Base-by-base conservation (phyloP, 2,888 invertebrate species). In the Protula sp. region DNA sequence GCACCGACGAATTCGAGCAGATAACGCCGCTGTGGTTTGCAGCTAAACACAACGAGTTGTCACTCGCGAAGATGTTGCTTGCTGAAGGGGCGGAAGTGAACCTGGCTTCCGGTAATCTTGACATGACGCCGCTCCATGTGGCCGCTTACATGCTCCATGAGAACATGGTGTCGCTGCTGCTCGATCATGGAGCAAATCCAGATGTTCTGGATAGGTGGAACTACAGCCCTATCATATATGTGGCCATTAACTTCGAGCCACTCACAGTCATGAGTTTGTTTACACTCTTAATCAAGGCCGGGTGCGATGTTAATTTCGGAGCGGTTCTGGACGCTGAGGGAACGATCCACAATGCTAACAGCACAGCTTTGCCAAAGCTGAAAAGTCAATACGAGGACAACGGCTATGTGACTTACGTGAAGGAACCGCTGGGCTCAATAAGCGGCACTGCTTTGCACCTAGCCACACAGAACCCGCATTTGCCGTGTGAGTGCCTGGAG, bases 211-310 rank as follows among this genome's bases (percentile, higher is more conserved):
- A 94, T 82, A 84, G 83, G 63, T 86, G 86, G 61, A 84, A 88
- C 77, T 86, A 88, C 67, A 92, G 92, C 1, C 90, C 94, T 1
- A 82, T 92, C 54, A 89, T 91, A 87, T 81, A 87, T 65, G 90
- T 92, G 3, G 84, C 88, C 2, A 62, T 64, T 2, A 54, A 59
- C 38, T 48, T 54, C 26, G 61, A 64, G 2, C 50, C 64, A 3
- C 54, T 29, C 24, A 30, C 51, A 22, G 64, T 62, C 2, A 30
- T 54, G 24, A 5, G 56, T 19, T 22, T 64, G 2, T 57, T 61
- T 47, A 31, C 5, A 2, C 29, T 64, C 9, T 55, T 64, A 5
- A 54, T 64, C 9, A 27, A 59, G 47, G 30, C 59, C 57, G 59
- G 61, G 4, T 54, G 60, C 45, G 57, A 61, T 53, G 61, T 64